Conservation (phyloP, 2,888 invertebrate genomes). For the Allolobophora icterica region DNA sequence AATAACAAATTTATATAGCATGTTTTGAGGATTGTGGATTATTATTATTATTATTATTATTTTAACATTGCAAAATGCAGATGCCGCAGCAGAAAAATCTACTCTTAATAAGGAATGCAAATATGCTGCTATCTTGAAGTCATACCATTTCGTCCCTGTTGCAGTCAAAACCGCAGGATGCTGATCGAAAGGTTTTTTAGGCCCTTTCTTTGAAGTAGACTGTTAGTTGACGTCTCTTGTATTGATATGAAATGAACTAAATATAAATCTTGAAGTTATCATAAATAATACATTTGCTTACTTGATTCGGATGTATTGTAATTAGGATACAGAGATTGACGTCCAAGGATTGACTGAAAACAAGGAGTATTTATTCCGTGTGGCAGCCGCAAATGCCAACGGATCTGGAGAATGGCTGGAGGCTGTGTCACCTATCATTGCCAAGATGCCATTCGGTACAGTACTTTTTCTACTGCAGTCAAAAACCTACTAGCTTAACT, state of each 20-base stretch:
- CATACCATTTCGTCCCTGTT: too few species aligned
- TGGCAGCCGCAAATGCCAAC: constrained; percentile 92
- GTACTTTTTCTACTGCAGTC: constrained; percentile 22
- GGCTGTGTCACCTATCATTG: constrained; percentile 86
- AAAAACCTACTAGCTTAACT: background rate
- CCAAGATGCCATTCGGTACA: constrained; percentile 79
- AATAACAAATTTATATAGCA: too few species aligned
- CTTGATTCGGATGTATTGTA: background rate
- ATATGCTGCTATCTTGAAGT: too few species aligned
- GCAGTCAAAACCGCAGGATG: too few species aligned
- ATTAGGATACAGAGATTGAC: constrained; percentile 81
- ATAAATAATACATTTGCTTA: background rate
- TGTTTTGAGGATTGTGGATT: too few species aligned
- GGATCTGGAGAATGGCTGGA: constrained; percentile 87
- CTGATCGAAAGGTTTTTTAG: too few species aligned
- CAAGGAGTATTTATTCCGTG: constrained; percentile 94
- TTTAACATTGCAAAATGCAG: too few species aligned
- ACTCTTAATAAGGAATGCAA: too few species aligned
- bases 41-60: too few species aligned
- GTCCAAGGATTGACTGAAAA: constrained; percentile 95
- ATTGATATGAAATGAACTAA: background rate
- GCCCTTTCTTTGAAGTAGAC: too few species aligned
- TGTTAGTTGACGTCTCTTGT: background rate
- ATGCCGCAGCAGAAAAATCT: too few species aligned
- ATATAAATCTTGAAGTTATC: background rate